Evolutionary conservation across 1,140 invertebrate species (phyloP), one percentile per base, ranked within the genome.

Genomic region (Ostrea denselamellosa): DNA sequence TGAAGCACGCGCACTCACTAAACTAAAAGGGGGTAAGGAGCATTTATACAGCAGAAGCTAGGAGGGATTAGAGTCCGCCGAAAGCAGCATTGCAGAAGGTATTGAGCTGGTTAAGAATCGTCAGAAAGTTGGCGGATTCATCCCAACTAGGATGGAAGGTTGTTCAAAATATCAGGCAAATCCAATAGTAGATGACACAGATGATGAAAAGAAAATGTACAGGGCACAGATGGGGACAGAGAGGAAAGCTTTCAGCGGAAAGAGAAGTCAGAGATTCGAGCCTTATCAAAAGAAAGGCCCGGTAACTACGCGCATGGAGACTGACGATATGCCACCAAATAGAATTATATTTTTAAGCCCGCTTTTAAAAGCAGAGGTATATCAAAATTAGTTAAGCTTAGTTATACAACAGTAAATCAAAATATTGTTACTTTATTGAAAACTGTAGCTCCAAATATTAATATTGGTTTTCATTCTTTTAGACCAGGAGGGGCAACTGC

Each of bases 301-400:
- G n/a, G n/a, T n/a, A n/a, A n/a, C n/a, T n/a, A n/a, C n/a, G n/a
- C n/a, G n/a, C n/a, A n/a, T n/a, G n/a, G n/a, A n/a, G n/a, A n/a
- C n/a, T n/a, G n/a, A n/a, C n/a, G n/a, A n/a, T n/a, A n/a, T n/a
- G n/a, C n/a, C n/a, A n/a, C n/a, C n/a, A n/a, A n/a, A n/a, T n/a
- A n/a, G n/a, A n/a, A 54, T 65, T 91, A 58, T 87, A 87, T 91
- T 51, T 90, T 91, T 88, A 86, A 54, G 65, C 89, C 88, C 17
- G 85, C 81, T 44, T 89, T 86, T 65, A 88, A 85, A 22, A 90
- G 82, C 19, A 51, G 71, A 19, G 25, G 8, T 22, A 86, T 83
- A 22, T 86, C 84, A 34, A 85, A 83, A 71, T 54, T 91, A 8
- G 85, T 90, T 28, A 71, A 81, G 25, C 25, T 90, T 9, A 89